Base-by-base conservation (phyloP, 2,113 vertebrate species). In the Meriones unguiculatus region DNA sequence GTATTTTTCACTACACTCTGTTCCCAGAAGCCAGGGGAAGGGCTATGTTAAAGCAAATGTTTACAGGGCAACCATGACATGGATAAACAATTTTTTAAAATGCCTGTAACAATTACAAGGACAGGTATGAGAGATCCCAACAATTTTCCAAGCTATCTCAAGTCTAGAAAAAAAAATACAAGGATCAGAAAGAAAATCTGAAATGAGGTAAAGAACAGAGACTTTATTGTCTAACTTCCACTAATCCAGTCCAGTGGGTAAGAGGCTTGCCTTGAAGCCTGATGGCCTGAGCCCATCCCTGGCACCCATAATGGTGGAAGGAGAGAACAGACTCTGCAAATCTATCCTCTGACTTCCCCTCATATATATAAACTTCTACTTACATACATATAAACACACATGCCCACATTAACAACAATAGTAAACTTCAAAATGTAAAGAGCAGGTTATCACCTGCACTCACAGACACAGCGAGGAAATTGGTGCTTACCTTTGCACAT, bases 401-500 rank as follows among this genome's bases (percentile, higher is more conserved):
- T 35, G 41, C 41, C 64, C 5, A 35, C 10, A 50, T 30, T 46
- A 50, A 50, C 20, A 65, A 64, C 35, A 35, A 89, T 7, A 73
- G 64, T 4, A 72, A 54, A 30, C 59, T 69, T 57, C 2, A 93
- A 88, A 10, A 52, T n/a, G 28, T 32, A 86, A 30, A 7, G n/a
- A 25, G 32, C 35, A 25, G 69, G 0, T 1, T 14, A 72, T 38
- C 87, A 65, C 9, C 46, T 88, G 28, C 5, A 5, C 30, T 90
- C n/a, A 57, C 69, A 64, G 46, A 46, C 1, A 7, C 0, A 3
- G 9, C 41, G 1, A 0, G 1, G 64, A 18, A 72, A 28, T 17
- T 13, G 30, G 32, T 17, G 30, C 92, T 86, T 98, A 99, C 99
- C 99, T 99, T 99, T 99, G 97, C 99, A 99, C 99, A 99, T 99